Evolutionary conservation across 2,888 invertebrate species (phyloP).

Genomic region (Cheilosia vulpina): DNA sequence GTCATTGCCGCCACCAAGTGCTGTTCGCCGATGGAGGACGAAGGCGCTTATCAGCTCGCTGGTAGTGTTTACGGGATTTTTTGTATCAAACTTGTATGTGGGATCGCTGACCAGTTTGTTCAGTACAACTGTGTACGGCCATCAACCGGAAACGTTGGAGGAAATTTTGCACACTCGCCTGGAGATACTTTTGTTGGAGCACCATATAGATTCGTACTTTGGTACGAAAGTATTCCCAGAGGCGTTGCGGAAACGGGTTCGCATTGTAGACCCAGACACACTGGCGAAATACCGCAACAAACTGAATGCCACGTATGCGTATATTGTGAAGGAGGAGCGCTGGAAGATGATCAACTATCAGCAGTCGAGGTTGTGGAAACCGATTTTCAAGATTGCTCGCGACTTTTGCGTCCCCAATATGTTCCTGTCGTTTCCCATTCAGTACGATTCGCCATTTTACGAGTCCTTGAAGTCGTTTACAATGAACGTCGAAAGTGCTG

Average conservation of each 20-base stretch:
- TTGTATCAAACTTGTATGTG: slow-evolving; percentile 57
- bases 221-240: slow-evolving; percentile 69
- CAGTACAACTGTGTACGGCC: slow-evolving; percentile 75
- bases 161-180: slow-evolving; percentile 72
- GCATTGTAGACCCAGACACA: slow-evolving; percentile 58
- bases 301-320: slow-evolving; percentile 66
- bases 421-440: slow-evolving; percentile 79
- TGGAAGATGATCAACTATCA: slow-evolving; percentile 70
- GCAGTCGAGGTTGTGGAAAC: slow-evolving; percentile 74
- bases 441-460: slow-evolving; percentile 79
- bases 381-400: slow-evolving; percentile 71
- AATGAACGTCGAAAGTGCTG: slow-evolving; percentile 41
- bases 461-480: slow-evolving; percentile 72
- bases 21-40: slow-evolving; percentile 10
- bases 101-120: slow-evolving; percentile 73
- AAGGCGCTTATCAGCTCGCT: slow-evolving; percentile 47
- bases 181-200: slow-evolving; percentile 70
- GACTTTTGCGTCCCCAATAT: slow-evolving; percentile 76
- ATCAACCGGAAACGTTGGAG: slow-evolving; percentile 73
- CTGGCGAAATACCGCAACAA: slow-evolving; percentile 60
- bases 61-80: slow-evolving; percentile 67
- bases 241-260: slow-evolving; percentile 41
- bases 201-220: slow-evolving; percentile 59
- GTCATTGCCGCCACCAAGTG: background rate
- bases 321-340: slow-evolving; percentile 62